A percentile compares a stretch with the other conserved stretches of the same genome.
These are phyloP conservation scores for Drosophila maculinotata DNA, from an alignment of 2,888 invertebrate genomes.

Conservation along the genomic window DNA sequence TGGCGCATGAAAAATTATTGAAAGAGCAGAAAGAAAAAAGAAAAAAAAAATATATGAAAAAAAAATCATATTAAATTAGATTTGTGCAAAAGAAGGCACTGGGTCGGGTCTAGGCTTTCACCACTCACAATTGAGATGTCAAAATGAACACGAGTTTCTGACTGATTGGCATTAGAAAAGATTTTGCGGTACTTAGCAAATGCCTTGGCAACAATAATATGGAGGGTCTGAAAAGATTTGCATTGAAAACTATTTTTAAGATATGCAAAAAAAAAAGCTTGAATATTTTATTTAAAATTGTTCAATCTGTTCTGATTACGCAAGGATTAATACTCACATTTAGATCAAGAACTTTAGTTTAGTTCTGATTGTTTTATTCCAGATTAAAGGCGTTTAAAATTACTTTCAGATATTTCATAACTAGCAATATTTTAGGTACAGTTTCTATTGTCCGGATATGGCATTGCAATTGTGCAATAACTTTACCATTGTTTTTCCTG, in stretches of 20 bases:
- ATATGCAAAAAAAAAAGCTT: no score
- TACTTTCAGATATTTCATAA: background rate
- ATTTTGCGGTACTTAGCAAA: slow-evolving; percentile 9
- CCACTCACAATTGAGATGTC: slow-evolving; percentile 47
- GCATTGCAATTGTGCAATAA: slow-evolving; percentile 15
- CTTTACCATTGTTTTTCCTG: slow-evolving; percentile 19
- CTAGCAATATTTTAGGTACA: background rate
- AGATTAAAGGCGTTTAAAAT: background rate
- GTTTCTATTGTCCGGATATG: slow-evolving; percentile 6
- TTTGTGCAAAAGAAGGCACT: slow-evolving; percentile 9
- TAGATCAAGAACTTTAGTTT: slow-evolving; percentile 6
- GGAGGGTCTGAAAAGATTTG: slow-evolving; percentile 8
- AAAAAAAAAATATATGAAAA: slow-evolving; percentile 5
- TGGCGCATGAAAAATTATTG: slow-evolving; percentile 54
- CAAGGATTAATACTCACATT: background rate
- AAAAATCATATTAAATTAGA: slow-evolving; percentile 46
- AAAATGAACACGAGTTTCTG: slow-evolving; percentile 23
- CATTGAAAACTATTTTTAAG: slow-evolving; percentile 10
- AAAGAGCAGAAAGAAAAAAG: slow-evolving; percentile 12
- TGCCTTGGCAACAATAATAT: slow-evolving; percentile 18
- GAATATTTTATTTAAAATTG: background rate
- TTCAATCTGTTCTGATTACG: background rate
- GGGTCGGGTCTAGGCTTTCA: slow-evolving; percentile 8
- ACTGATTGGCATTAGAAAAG: slow-evolving; percentile 51
- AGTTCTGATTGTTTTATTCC: no score